Conservation (phyloP, 2,113 vertebrate species). For the Rhabdomys dilectus region DNA sequence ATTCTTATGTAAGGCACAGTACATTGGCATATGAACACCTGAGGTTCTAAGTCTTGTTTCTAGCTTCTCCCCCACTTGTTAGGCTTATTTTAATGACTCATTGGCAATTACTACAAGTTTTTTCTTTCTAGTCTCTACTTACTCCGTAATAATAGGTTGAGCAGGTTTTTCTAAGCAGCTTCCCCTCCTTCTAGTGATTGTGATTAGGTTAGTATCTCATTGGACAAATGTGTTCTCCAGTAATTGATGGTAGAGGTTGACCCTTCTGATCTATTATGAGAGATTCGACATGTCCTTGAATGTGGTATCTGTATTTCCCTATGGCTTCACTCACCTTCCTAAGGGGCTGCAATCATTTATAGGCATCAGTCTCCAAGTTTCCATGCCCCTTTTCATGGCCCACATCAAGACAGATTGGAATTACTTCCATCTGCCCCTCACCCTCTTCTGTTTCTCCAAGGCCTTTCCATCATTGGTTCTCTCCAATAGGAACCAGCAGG, state of each 20-base stretch:
- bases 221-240: background rate
- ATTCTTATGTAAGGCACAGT: background rate
- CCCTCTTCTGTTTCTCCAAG: conserved; percentile 20
- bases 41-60: conserved; percentile 34
- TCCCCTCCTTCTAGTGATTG: background rate
- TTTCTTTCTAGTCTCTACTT: conserved; percentile 31
- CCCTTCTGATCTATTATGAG: background rate
- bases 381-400: background rate
- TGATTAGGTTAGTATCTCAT: conserved; percentile 1
- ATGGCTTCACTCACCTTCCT: background rate
- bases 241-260: background rate
- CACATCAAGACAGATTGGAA: background rate
- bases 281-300: background rate
- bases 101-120: conserved; percentile 3
- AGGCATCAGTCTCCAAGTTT: background rate
- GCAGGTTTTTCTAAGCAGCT: conserved; percentile 40
- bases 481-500: background rate
- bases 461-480: background rate
- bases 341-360: background rate
- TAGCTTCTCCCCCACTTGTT: conserved; percentile 22
- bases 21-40: background rate
- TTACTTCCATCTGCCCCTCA: background rate
- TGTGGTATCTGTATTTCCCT: background rate
- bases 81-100: conserved; percentile 55
- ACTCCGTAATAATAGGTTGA: conserved; percentile 31